Conservation (phyloP, 1,140 invertebrate genomes). For the Cyrtorhinus lividipennis region DNA sequence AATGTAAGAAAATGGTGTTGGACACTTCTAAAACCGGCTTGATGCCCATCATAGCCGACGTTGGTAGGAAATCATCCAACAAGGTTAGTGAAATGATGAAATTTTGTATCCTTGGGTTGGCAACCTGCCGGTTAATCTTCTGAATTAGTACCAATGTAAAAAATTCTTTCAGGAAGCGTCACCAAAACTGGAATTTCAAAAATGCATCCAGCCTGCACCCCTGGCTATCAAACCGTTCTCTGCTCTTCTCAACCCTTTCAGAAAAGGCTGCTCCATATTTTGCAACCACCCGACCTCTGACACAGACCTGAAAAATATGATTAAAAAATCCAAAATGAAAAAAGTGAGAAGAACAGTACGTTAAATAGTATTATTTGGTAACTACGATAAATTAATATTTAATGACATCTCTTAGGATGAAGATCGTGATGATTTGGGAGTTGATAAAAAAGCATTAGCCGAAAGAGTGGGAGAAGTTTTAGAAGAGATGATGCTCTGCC, state of each 20-base stretch:
- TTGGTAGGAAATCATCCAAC: neutral
- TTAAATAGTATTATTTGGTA: too few species aligned
- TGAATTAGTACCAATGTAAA: too few species aligned
- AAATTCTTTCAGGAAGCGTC: neutral
- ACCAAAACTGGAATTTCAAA: slow-evolving; percentile 14
- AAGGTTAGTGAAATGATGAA: too few species aligned
- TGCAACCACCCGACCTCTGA: slow-evolving; percentile 16
- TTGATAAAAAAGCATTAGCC: slow-evolving; percentile 11
- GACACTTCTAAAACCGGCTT: slow-evolving; percentile 3
- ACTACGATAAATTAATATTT: too few species aligned
- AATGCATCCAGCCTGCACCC: slow-evolving; percentile 14
- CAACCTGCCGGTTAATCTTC: too few species aligned
- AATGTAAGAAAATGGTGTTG: too few species aligned
- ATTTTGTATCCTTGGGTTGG: too few species aligned
- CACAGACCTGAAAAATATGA: slow-evolving; percentile 11
- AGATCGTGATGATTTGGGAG: neutral
- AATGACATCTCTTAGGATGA: too few species aligned
- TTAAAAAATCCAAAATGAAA: slow-evolving; percentile 16
- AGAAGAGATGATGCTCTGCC: slow-evolving; percentile 16
- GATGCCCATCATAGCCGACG: neutral
- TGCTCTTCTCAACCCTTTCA: slow-evolving; percentile 12
- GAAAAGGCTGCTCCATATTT: slow-evolving; percentile 16
- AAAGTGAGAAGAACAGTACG: slow-evolving; percentile 3
- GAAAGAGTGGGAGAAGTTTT: slow-evolving; percentile 12
- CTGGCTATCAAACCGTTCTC: slow-evolving; percentile 15